These are phyloP conservation scores for Malurus elegans DNA, from an alignment of 2,113 vertebrate genomes.

Conservation along the genomic window DNA sequence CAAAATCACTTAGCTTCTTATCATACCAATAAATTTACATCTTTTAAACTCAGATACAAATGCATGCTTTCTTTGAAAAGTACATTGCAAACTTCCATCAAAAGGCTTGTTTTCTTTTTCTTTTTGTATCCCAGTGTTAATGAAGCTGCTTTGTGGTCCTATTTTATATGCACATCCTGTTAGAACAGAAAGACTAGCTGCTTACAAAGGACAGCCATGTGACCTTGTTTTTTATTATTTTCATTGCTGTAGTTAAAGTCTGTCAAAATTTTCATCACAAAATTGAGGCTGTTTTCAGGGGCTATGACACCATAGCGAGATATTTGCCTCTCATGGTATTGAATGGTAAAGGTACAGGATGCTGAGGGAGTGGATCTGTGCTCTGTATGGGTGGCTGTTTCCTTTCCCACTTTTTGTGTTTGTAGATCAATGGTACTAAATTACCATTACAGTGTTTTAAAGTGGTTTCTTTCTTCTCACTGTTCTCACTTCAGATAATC, in stretches of 20 bases:
- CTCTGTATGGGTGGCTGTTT: background rate
- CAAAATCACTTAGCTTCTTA: background rate
- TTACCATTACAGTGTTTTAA: background rate
- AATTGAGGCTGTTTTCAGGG: constrained; percentile 17
- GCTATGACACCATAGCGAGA: background rate
- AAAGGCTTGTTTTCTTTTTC: background rate
- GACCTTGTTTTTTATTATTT: constrained; percentile 16
- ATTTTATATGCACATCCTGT: constrained; percentile 9
- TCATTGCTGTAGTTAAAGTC: background rate
- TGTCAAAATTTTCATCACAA: constrained; percentile 35
- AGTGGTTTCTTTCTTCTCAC: background rate
- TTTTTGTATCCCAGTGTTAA: background rate
- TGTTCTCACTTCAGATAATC: background rate
- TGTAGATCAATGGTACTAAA: background rate
- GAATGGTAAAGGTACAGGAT: background rate
- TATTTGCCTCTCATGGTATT: background rate
- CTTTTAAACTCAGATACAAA: background rate
- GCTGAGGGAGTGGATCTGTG: background rate
- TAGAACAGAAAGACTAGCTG: constrained; percentile 1
- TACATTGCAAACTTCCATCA: background rate
- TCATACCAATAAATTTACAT: background rate
- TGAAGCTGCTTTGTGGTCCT: constrained; percentile 12
- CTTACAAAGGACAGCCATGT: background rate
- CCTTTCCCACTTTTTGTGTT: background rate
- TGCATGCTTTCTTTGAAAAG: background rate